A percentile compares a stretch with the other conserved stretches of the same genome.
Evolutionary conservation across 2,888 invertebrate genomes (phyloP).

Genomic region (Parapristionchus giblindavisi): DNA sequence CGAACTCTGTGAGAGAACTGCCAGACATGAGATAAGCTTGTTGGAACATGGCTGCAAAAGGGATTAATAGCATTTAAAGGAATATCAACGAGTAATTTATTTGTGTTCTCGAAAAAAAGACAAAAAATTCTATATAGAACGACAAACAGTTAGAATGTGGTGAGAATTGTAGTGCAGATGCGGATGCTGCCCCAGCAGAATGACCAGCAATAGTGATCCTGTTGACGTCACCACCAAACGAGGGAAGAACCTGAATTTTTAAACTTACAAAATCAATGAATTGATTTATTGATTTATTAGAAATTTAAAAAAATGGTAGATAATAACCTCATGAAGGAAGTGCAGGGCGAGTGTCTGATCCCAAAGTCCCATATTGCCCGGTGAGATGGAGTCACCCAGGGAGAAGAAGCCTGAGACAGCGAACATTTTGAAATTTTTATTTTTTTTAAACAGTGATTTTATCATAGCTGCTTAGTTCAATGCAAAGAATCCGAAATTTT

Average conservation of each 20-base stretch:
- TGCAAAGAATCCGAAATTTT: too few relatives aligned
- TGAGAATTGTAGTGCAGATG: constrained; percentile 54
- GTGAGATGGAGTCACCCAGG: constrained; percentile 50
- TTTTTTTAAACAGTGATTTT: too few relatives aligned
- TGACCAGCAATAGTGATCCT: constrained; percentile 54
- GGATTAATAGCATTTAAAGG: neutral
- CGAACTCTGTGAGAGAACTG: constrained; percentile 52
- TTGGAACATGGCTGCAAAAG: constrained; percentile 50
- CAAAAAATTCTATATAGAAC: neutral
- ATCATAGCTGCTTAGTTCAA: too few relatives aligned
- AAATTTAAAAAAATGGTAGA: too few relatives aligned
- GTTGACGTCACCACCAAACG: constrained; percentile 55
- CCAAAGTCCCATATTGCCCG: constrained; percentile 59
- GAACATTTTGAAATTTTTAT: too few relatives aligned
- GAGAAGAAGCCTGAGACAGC: constrained; percentile 58
- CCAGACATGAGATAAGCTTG: constrained; percentile 58
- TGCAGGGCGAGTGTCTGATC: constrained; percentile 54
- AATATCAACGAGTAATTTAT: too few relatives aligned
- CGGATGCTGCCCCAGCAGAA: constrained; percentile 53
- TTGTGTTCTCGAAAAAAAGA: too few relatives aligned
- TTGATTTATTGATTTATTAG: neutral
- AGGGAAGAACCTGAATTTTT: constrained; percentile 44
- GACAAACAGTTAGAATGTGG: constrained; percentile 56
- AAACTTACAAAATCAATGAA: neutral
- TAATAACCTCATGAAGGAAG: constrained; percentile 53